These are phyloP conservation scores for Procambarus clarkii DNA, from an alignment of 1,140 invertebrate genomes.

Conservation along the genomic window DNA sequence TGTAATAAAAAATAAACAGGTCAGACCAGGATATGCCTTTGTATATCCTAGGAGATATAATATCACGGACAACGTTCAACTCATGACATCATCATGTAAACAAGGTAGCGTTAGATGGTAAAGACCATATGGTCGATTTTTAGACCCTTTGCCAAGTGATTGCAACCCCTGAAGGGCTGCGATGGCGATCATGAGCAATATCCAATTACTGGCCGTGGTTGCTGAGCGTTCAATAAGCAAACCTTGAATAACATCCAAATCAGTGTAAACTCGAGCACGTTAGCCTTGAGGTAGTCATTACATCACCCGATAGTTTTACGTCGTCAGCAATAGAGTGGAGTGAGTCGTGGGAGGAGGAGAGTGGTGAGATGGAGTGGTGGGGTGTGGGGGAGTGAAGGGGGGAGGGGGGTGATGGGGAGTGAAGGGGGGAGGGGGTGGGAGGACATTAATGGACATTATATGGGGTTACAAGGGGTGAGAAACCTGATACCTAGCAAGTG, in stretches of 20 bases:
- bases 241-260: background rate
- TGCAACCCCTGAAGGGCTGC: background rate
- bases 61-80: background rate
- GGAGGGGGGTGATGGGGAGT: background rate
- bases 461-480: too few relatives aligned
- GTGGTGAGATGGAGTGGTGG: background rate
- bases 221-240: background rate
- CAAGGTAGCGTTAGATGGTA: background rate
- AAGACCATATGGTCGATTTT: constrained; percentile 19
- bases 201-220: background rate
- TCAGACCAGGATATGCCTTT: too few relatives aligned
- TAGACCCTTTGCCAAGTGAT: background rate
- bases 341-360: background rate
- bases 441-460: too few relatives aligned
- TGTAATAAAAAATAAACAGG: too few relatives aligned
- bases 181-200: background rate
- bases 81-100: constrained; percentile 15
- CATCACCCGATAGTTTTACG: background rate
- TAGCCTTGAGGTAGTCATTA: background rate
- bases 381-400: background rate
- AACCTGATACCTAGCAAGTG: too few relatives aligned
- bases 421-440: background rate
- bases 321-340: background rate
- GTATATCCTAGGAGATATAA: too few relatives aligned
- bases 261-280: background rate